These are phyloP conservation scores for Oikopleura vanhoeffeni DNA, from an alignment of 23 tunicate species.

Conservation along the genomic window DNA sequence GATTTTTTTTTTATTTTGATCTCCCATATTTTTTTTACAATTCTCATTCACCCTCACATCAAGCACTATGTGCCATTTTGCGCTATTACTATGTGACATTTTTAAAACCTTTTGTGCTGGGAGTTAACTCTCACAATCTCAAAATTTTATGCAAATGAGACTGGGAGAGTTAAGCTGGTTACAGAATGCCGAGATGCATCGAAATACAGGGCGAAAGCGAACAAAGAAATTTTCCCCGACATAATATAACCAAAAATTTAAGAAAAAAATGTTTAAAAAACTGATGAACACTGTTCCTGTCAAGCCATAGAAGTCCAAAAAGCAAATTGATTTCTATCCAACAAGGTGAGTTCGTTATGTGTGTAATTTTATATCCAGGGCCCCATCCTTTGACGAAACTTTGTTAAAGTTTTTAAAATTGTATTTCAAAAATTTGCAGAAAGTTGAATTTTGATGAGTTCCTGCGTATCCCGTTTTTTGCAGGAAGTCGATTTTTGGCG, in stretches of 20 bases:
- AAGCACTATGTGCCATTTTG: neutral
- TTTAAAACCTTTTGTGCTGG: neutral
- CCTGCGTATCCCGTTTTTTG: too few relatives aligned
- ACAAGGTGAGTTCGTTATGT: neutral
- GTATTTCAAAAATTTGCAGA: neutral
- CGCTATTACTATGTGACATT: neutral
- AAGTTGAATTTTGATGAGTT: too few relatives aligned
- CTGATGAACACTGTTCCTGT: neutral
- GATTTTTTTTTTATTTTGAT: neutral
- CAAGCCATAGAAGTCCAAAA: neutral
- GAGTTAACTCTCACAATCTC: neutral
- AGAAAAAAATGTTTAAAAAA: neutral
- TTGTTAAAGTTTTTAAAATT: neutral
- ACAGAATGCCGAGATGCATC: too few relatives aligned
- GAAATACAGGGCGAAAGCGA: too few relatives aligned
- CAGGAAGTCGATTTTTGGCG: too few relatives aligned
- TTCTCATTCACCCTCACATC: neutral
- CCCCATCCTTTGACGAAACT: constrained; percentile 15
- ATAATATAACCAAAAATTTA: neutral
- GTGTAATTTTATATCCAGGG: neutral
- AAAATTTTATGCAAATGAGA: neutral
- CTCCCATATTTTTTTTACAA: neutral
- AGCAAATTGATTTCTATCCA: neutral
- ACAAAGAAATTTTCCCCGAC: neutral
- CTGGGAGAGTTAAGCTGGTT: too few relatives aligned